Percentiles rank a stretch among this genome's conserved stretches.
Evolutionary conservation across 2,888 invertebrate species (phyloP).

Genomic region (Beris chalybata): DNA sequence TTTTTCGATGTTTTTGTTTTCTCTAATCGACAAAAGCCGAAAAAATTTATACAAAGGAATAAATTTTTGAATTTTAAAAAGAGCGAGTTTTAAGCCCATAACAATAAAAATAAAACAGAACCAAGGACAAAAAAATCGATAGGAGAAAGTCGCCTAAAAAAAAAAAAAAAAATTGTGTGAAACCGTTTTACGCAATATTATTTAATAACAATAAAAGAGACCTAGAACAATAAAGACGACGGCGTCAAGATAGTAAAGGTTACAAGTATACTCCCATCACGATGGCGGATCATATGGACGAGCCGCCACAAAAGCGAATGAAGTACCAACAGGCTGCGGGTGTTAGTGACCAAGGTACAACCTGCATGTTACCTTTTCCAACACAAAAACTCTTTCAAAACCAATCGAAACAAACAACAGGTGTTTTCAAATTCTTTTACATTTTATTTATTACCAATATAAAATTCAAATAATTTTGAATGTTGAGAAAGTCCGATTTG

Average conservation of each 20-base stretch:
- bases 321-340: constrained; percentile 57
- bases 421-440: constrained; percentile 8
- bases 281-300: constrained; percentile 96
- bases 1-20: too few relatives aligned
- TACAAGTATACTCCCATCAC: constrained; percentile 44
- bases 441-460: background rate
- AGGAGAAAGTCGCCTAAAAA: background rate
- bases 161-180: constrained; percentile 13
- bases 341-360: constrained; percentile 42
- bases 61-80: too few relatives aligned
- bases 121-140: too few relatives aligned
- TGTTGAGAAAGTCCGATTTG: background rate
- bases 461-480: too few relatives aligned
- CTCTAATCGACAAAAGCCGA: too few relatives aligned
- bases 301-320: constrained; percentile 95
- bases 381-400: constrained; percentile 8
- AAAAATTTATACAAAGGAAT: too few relatives aligned
- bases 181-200: background rate
- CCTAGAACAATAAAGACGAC: constrained; percentile 10
- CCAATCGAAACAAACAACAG: constrained; percentile 7
- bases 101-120: too few relatives aligned
- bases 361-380: constrained; percentile 5
- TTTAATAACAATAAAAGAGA: background rate
- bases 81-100: too few relatives aligned
- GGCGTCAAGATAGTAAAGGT: constrained; percentile 10